These are phyloP conservation scores for Phymorhynchus buccinoides DNA, from an alignment of 1,140 invertebrate species.

Conservation along the genomic window DNA sequence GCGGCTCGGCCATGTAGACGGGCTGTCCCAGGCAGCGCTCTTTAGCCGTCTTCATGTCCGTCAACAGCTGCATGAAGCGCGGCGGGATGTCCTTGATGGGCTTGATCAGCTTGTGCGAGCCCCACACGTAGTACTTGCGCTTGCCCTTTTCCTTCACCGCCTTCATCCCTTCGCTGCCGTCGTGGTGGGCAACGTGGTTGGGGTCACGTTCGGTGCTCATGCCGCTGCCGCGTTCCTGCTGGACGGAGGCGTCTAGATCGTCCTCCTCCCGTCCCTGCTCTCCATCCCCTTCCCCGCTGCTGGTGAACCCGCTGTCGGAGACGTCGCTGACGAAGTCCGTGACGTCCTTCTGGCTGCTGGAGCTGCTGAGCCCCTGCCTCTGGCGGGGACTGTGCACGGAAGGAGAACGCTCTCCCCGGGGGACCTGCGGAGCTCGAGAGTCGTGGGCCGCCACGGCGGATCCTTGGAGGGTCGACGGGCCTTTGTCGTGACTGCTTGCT, in stretches of 20 bases:
- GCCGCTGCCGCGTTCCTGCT: too few species aligned
- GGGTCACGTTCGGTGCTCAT: conserved; percentile 34
- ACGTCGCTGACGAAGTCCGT: conserved; percentile 45
- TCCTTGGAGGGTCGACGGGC: not conserved
- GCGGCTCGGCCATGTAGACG: conserved; percentile 59
- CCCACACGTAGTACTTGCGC: conserved; percentile 68
- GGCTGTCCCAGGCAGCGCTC: conserved; percentile 67
- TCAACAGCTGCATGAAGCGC: conserved; percentile 63
- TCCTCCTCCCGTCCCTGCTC: conserved; percentile 45
- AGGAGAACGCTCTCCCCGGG: not conserved
- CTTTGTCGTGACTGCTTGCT: not conserved
- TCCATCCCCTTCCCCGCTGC: conserved; percentile 41
- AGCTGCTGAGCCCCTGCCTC: not conserved
- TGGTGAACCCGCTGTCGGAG: conserved; percentile 46
- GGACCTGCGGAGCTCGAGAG: not conserved
- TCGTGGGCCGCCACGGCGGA: not conserved
- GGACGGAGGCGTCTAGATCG: not conserved
- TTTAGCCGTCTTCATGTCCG: conserved; percentile 62
- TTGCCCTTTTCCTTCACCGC: conserved; percentile 51
- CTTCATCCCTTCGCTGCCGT: conserved; percentile 19
- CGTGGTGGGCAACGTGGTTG: conserved; percentile 28
- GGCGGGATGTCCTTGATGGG: conserved; percentile 70
- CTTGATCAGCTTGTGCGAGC: conserved; percentile 66
- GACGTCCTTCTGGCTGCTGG: not conserved
- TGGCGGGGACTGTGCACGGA: not conserved